Percentiles rank a stretch among this genome's conserved stretches.
phyloP scores from a whole-genome alignment of 2,888 invertebrate genomes.

The Dromius quadrimaculatus region DNA sequence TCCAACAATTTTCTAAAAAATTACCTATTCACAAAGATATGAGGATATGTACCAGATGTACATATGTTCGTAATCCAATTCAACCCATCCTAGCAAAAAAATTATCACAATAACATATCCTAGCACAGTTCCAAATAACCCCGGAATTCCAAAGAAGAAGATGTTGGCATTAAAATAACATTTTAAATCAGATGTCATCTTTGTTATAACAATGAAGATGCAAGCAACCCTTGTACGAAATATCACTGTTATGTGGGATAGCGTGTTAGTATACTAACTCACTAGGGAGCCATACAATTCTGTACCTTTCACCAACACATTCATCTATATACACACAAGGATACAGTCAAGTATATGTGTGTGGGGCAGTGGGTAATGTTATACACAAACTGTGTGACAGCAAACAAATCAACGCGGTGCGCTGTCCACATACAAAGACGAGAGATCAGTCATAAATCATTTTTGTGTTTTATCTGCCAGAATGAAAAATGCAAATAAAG shows the following conservation, averaged over 20 bases:
- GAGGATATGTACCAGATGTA: no score
- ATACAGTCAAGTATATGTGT: neutral
- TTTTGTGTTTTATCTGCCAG: conserved; percentile 31
- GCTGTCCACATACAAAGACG: conserved; percentile 40
- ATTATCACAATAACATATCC: neutral
- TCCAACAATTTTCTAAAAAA: no score
- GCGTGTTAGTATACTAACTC: conserved; percentile 22
- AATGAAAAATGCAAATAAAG: conserved; percentile 34
- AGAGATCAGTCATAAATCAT: conserved; percentile 42
- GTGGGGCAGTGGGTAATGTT: neutral
- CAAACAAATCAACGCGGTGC: conserved; percentile 40
- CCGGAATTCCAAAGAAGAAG: no score
- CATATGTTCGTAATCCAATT: no score
- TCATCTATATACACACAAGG: conserved; percentile 1
- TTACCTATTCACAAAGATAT: no score
- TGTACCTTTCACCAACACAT: conserved; percentile 1
- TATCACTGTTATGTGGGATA: neutral
- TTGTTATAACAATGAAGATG: neutral
- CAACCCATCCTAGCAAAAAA: no score
- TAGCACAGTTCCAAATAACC: neutral
- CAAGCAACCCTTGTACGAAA: neutral
- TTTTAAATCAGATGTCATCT: conserved; percentile 8
- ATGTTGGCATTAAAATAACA: conserved; percentile 15
- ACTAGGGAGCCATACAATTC: conserved; percentile 16
- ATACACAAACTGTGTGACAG: conserved; percentile 37